These are phyloP conservation scores for Muscicapa comitata DNA, from an alignment of 2,797 vertebrate genomes.

Conservation along the genomic window DNA sequence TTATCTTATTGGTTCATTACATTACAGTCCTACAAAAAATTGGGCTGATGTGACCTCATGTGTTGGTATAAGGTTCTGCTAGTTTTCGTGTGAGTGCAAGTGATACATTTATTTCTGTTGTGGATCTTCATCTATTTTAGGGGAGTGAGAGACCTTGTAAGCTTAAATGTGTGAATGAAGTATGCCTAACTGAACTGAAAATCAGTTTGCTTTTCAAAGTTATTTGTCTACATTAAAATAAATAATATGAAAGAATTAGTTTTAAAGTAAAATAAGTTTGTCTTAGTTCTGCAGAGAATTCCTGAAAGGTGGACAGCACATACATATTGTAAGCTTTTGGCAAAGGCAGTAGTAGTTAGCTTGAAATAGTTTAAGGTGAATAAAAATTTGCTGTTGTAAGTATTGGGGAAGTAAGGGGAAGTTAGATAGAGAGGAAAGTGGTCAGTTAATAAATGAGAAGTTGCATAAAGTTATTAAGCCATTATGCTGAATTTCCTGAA, in stretches of 20 bases:
- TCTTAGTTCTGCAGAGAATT: background rate
- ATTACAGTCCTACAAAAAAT: background rate
- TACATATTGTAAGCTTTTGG: background rate
- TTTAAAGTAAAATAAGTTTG: background rate
- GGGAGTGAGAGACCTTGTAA: background rate
- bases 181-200: background rate
- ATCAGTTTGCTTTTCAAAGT: background rate
- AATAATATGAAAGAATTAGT: background rate
- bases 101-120: background rate
- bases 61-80: background rate
- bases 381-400: background rate
- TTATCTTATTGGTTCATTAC: background rate
- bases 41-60: background rate
- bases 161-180: background rate
- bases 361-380: background rate
- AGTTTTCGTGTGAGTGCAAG: background rate
- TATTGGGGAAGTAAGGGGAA: background rate
- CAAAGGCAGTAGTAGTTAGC: background rate
- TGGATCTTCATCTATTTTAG: background rate
- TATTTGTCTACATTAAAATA: background rate
- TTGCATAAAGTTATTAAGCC: background rate
- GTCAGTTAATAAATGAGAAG: conserved; percentile 1
- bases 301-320: background rate
- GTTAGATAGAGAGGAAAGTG: background rate
- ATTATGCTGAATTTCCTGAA: conserved; percentile 11